Evolutionary conservation across 2,113 vertebrate species (phyloP), one percentile per base, ranked within the genome.

Genomic region (Calidris pugnax): DNA sequence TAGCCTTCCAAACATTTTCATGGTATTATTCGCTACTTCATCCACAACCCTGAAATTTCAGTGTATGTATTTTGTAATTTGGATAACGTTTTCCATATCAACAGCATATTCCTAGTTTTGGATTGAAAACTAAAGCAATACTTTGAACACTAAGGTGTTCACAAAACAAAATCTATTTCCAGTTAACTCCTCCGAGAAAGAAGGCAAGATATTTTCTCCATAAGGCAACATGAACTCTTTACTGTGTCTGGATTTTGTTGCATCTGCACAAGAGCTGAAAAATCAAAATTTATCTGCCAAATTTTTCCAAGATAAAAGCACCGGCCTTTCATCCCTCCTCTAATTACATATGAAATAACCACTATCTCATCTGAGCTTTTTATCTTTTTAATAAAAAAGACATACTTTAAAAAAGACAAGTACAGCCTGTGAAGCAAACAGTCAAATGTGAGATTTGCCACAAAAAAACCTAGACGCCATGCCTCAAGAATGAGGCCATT

Each of bases 381-480:
- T 14, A 89, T 86, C 90, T 92, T 86, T 88, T 93, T 95, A 86
- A 93, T 95, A 78, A 96, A 91, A 83, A 86, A 71, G 64, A 9
- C 24, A 71, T 92, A 48, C 33, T 91, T 95, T 24, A 74, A 47
- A 82, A 60, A 27, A 72, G 39, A 69, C 23, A 90, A 77, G 33
- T 16, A 51, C 32, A 68, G 32, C 16, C 80, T 60, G 43, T 19
- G 59, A 86, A 93, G 56, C 17, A 15, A 24, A 27, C 2, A 10
- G 30, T 74, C 60, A 43, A 59, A 91, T 80, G 7, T 26, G 59
- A 77, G 41, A 41, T 39, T 55, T 4, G 2, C 78, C 75, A 75
- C 32, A 35, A 41, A 78, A 45, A 4, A 28, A 53, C 13, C 27
- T 5, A 48, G 24, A 50, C 2, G 2, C 5, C 9, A 21, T 0